Percentiles rank a stretch among this genome's conserved stretches.
Conservation (phyloP, 2,113 vertebrate genomes). For the Macroglossus sobrinus region DNA sequence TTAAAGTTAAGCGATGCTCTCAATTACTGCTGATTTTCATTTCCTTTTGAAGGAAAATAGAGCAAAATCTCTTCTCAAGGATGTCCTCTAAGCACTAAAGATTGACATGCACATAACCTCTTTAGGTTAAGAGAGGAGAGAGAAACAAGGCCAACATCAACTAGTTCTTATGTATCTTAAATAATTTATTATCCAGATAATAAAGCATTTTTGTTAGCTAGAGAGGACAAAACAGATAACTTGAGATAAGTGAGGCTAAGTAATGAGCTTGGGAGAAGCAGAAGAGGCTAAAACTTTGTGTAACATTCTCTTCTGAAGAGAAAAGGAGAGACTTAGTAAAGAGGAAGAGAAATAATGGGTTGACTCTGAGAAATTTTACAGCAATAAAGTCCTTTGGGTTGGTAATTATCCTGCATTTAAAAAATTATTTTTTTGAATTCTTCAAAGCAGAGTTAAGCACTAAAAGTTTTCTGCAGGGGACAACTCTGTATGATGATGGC, state of each 20-base stretch:
- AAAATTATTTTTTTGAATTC: slow-evolving; percentile 24
- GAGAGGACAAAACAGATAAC: background rate
- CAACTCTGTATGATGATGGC: background rate
- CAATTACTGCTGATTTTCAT: background rate
- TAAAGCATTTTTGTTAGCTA: background rate
- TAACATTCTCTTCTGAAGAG: background rate
- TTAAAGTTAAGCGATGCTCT: background rate
- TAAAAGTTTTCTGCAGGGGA: background rate
- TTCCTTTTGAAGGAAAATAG: background rate
- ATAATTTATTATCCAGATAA: background rate
- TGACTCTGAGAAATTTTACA: background rate
- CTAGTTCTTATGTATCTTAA: background rate
- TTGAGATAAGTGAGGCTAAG: background rate
- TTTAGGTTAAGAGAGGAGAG: background rate
- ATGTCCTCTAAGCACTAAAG: background rate
- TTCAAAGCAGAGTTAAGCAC: slow-evolving; percentile 28
- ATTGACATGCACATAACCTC: background rate
- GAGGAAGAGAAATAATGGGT: background rate
- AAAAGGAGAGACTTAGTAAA: background rate
- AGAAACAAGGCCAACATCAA: background rate
- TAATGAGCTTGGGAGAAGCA: background rate
- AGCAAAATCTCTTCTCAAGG: background rate
- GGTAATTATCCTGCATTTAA: background rate
- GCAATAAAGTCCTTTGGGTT: background rate
- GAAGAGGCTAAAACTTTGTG: background rate